These are phyloP conservation scores for Caenorhabditis sinica DNA, from an alignment of 2,888 invertebrate species.

Conservation along the genomic window DNA sequence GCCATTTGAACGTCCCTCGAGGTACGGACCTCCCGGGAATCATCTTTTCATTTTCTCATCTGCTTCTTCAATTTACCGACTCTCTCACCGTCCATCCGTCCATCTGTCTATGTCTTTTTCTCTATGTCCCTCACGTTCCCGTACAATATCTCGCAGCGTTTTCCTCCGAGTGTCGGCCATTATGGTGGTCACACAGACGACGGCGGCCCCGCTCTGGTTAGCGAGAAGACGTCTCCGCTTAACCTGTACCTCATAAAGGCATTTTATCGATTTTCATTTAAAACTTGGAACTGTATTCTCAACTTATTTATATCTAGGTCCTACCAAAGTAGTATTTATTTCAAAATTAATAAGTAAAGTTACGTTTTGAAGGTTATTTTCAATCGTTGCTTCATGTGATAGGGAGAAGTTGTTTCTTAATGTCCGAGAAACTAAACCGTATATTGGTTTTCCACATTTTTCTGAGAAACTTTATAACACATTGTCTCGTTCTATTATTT, in stretches of 20 bases:
- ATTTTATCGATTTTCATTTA: conserved; percentile 50
- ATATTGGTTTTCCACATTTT: too few relatives aligned
- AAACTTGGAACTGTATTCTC: conserved; percentile 12
- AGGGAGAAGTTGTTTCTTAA: too few relatives aligned
- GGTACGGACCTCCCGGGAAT: conserved; percentile 47
- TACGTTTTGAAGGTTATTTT: background rate
- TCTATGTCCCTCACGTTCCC: conserved; percentile 21
- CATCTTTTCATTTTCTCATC: conserved; percentile 34
- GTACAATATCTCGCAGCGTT: conserved; percentile 32
- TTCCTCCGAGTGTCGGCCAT: conserved; percentile 47
- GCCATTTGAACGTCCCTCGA: conserved; percentile 29
- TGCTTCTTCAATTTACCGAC: conserved; percentile 19
- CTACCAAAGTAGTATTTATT: background rate
- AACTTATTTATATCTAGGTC: background rate
- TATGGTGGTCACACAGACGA: conserved; percentile 51
- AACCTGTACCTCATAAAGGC: conserved; percentile 53
- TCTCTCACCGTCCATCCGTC: conserved; percentile 40
- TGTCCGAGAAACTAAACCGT: too few relatives aligned
- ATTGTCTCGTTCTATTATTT: too few relatives aligned
- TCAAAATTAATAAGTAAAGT: conserved; percentile 18
- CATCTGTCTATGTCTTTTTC: conserved; percentile 46
- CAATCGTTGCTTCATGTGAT: background rate
- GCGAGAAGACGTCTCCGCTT: conserved; percentile 47
- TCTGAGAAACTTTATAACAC: too few relatives aligned
- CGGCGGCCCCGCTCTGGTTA: conserved; percentile 43